Base-by-base conservation (phyloP, 2,888 invertebrate genomes). In the Eledona agricola region DNA sequence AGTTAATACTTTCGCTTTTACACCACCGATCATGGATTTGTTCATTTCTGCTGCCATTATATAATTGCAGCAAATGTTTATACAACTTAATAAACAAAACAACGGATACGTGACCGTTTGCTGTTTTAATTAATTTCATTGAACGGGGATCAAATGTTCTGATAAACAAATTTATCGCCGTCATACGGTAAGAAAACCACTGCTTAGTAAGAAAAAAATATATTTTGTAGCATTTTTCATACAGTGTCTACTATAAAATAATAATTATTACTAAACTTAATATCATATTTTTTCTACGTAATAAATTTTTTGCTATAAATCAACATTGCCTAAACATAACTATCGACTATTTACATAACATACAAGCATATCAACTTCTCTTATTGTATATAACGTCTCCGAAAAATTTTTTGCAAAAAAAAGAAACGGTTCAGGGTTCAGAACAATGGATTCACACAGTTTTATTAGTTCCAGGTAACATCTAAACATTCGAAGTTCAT, bases 201-300 rank as follows among this genome's bases (percentile, higher is more conserved):
- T n/a, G n/a, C n/a, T 19, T 56, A 54, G 56, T 62, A 60, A 54
- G 64, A 66, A 66, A 68, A 69, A 67, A 66, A 69, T 66, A 69
- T 67, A 66, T 66, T 66, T 60, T 63, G 60, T 63, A 59, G 63
- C 62, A 58, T 59, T 60, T 63, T 61, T 65, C 60, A 54, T 67
- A 67, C 68, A 68, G 63, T 64, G 57, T 62, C 63, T 64, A 66
- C 63, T 57, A 57, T 56, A 59, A 65, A 65, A 61, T 59, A 58
- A 42, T 46, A 63, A 66, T 57, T 61, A 62, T 42, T 63, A 26
- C 45, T 53, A 64, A 58, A 43, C 51, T 58, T 59, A 57, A 57
- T 51, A 54, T 20, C 42, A 40, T 31, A 43, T 38, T 16, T 45
- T 23, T 28, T 25, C 26, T 50, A 50, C 23, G 22, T 51, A 49